phyloP scores from a whole-genome alignment of 2,113 vertebrate species.

The Bungarus multicinctus region DNA sequence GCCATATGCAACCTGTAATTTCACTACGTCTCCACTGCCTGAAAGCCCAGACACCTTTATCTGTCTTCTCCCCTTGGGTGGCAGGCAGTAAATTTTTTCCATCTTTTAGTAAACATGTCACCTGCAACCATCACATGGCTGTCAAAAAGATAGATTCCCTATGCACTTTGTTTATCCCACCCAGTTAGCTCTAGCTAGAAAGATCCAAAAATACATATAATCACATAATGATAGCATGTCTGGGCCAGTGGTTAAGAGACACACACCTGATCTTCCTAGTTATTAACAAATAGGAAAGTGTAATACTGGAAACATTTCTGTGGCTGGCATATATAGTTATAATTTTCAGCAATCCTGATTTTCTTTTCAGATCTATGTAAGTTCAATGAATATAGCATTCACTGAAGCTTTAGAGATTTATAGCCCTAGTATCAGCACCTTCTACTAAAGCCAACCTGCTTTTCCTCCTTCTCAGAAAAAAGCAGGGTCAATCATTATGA shows the following conservation, averaged over 20 bases:
- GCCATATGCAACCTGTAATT: slow-evolving; percentile 25
- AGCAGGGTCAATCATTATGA: neutral
- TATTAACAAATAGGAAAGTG: neutral
- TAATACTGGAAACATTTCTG: neutral
- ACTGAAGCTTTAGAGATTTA: neutral
- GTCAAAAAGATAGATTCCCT: slow-evolving; percentile 69
- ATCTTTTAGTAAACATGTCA: slow-evolving; percentile 69
- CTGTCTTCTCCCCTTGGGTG: slow-evolving; percentile 46
- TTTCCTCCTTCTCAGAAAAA: neutral
- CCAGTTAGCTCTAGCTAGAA: slow-evolving; percentile 42
- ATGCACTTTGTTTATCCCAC: slow-evolving; percentile 63
- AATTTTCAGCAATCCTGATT: neutral
- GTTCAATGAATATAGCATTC: neutral
- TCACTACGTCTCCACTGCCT: neutral
- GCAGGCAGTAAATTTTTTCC: slow-evolving; percentile 67
- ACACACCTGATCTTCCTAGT: neutral
- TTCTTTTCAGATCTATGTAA: neutral
- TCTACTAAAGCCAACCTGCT: neutral
- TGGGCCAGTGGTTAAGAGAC: neutral
- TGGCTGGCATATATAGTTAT: neutral
- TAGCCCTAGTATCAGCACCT: neutral
- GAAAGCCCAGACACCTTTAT: slow-evolving; percentile 33
- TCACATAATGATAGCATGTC: neutral
- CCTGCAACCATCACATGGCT: slow-evolving; percentile 63
- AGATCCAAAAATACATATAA: slow-evolving; percentile 14